Base-by-base conservation (phyloP, 2,797 vertebrate genomes). In the Heteromormyrus szaboi region DNA sequence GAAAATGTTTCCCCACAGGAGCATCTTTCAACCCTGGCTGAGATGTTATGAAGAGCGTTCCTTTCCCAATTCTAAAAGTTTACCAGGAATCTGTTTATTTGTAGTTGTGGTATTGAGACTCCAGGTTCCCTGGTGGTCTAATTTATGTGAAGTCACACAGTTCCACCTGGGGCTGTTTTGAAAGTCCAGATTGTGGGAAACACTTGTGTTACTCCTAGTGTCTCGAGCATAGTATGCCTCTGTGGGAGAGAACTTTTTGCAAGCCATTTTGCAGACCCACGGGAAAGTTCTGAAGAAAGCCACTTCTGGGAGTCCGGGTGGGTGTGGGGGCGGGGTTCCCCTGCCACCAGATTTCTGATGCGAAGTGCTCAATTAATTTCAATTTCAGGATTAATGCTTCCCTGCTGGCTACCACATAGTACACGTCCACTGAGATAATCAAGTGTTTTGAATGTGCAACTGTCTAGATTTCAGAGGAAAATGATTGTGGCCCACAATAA, bases 91-190 rank as follows among this genome's bases (percentile, higher is more conserved):
- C 76, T 81, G 76, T 81, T 46, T 44, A 81, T 81, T n/a, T 19
- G 37, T 81, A 46, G 2, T 14, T 41, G 68, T 19, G 29, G 41
- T 11, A 9, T 46, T 41, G 29, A 72, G 68, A 17, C 29, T 72
- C 5, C 68, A 17, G 72, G 19, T 44, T 46, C 76, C 76, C 41
- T 11, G 76, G 19, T 46, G 72, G 33, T 17, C 33, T n/a, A 8
- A 81, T 81, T 81, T 81, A 79, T 46, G 33, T 79, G 33, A 81
- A 44, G 41, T n/a, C 41, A 46, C 41, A 33, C 41, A n/a, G 76
- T 81, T 81, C 41, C 76, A 81, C 76, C 76, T 81, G 76, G 76
- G 19, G 19, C 72, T 79, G 76, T 81, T 81, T 81, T 81, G 41
- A 81, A 81, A 81, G 41, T 81, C 41, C 17, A 9, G 76, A 81